Evolutionary conservation across 2,888 invertebrate genomes (phyloP), one percentile per base, ranked within the genome.

Genomic region (Bombylius major): DNA sequence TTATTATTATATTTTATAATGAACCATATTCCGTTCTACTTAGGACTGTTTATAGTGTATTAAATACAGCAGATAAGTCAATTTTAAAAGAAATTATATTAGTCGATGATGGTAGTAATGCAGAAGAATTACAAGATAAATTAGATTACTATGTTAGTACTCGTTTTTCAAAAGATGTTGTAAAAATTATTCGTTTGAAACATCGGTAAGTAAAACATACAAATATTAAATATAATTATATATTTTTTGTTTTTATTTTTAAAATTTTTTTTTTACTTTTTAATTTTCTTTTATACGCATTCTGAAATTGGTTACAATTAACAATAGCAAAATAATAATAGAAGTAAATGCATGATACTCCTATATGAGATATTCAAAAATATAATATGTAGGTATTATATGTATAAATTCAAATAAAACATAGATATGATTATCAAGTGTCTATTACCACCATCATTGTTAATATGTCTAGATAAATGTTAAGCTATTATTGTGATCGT

Each of bases 91-190:
- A 98, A 77, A 87, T 98, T 57, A 87, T 98, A 66, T 76, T 98
- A 11, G 87, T 97, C n/a, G 96, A 98, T 70, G 97, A 98, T 75
- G 85, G 84, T 71, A 94, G 94, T 62, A 87, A 89, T 46, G 81
- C 89, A 75, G 80, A 70, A 63, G 88, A 81, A 65, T 76, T 88
- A 61, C 83, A 83, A 67, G 86, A 80, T 56, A 84, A 86, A 65
- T 76, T 95, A 54, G 84, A 87, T 63, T 82, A 89, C 67, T 96
- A 95, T 70, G 77, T 95, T 51, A 73, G 78, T 47, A 86, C 86
- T 3, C 76, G 87, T 42, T 76, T 91, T 53, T 82, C 86, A 13
- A 76, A 76, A 4, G 81, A 81, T 59, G 75, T 79, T 59, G 84
- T 93, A 5, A 80, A 80, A 64, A 76, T 98, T 46, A 74, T 94